phyloP scores from a whole-genome alignment of 2,797 vertebrate genomes.

The Enteromius afrohamiltoni region DNA sequence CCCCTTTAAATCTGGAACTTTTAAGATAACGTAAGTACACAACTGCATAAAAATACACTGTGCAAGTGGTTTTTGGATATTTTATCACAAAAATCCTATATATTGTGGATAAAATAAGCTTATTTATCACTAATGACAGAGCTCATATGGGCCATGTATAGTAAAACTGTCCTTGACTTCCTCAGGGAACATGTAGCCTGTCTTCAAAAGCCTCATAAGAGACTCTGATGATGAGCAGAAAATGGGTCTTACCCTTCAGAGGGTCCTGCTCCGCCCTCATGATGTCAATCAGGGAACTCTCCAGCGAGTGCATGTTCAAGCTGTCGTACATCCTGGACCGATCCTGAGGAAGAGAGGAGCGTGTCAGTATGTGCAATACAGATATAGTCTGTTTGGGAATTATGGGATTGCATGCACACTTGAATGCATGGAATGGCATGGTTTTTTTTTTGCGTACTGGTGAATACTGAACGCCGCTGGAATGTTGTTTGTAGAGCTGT shows the following conservation, averaged over 20 bases:
- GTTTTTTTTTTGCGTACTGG: constrained; percentile 65
- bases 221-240: constrained; percentile 26
- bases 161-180: neutral
- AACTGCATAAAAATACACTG: too few relatives aligned
- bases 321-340: constrained; percentile 97
- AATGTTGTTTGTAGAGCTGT: constrained; percentile 34
- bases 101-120: neutral
- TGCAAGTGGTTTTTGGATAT: too few relatives aligned
- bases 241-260: constrained; percentile 87
- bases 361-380: neutral
- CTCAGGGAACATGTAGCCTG: neutral
- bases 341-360: constrained; percentile 79
- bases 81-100: too few relatives aligned
- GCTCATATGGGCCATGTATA: too few relatives aligned
- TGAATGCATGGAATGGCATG: constrained; percentile 71
- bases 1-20: too few relatives aligned
- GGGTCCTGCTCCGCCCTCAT: constrained; percentile 99
- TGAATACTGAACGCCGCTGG: constrained; percentile 43
- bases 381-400: neutral
- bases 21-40: too few relatives aligned
- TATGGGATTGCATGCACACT: constrained; percentile 45
- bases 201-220: neutral
- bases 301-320: constrained; percentile 99
- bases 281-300: constrained; percentile 99
- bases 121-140: neutral